A percentile compares a stretch with the other conserved stretches of the same genome.
Conservation (phyloP, 2,797 vertebrate genomes). For the Lithobates pipiens region DNA sequence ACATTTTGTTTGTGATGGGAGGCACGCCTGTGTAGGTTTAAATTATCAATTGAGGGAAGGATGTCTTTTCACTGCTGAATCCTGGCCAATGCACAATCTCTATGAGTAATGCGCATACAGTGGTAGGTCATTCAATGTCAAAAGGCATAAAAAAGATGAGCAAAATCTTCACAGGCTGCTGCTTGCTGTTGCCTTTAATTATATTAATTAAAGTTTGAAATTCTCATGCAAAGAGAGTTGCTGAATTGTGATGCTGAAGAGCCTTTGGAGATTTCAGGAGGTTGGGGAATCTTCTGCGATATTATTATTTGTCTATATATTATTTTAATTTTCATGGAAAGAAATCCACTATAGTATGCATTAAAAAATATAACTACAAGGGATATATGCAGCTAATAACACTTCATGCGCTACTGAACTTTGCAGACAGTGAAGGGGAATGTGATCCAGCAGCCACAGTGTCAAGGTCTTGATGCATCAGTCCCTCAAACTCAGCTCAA, state of each 20-base stretch:
- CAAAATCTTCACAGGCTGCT: conserved; percentile 94
- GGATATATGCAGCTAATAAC: conserved; percentile 78
- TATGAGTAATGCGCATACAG: conserved; percentile 75
- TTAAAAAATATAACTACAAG: conserved; percentile 69
- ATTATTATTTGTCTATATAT: conserved; percentile 71
- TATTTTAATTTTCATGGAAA: conserved; percentile 61
- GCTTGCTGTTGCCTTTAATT: conserved; percentile 97
- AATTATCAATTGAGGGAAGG: conserved; percentile 86
- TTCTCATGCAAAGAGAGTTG: conserved; percentile 81
- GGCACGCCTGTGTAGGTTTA: conserved; percentile 68
- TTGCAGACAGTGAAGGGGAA: conserved; percentile 73
- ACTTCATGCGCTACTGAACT: conserved; percentile 80
- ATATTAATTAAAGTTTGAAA: conserved; percentile 97
- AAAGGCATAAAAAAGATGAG: conserved; percentile 90
- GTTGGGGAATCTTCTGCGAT: conserved; percentile 73
- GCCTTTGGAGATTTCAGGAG: conserved; percentile 76
- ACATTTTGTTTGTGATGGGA: conserved; percentile 69
- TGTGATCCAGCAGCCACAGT: conserved; percentile 73
- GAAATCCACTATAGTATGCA: conserved; percentile 57
- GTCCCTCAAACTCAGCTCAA: conserved; percentile 79
- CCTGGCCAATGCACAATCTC: conserved; percentile 67
- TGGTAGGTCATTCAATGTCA: conserved; percentile 94
- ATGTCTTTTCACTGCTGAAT: conserved; percentile 69
- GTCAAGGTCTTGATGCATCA: conserved; percentile 83
- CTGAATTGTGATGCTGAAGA: conserved; percentile 80